phyloP scores from a whole-genome alignment of 2,797 vertebrate genomes.

The Furcifer pardalis region DNA sequence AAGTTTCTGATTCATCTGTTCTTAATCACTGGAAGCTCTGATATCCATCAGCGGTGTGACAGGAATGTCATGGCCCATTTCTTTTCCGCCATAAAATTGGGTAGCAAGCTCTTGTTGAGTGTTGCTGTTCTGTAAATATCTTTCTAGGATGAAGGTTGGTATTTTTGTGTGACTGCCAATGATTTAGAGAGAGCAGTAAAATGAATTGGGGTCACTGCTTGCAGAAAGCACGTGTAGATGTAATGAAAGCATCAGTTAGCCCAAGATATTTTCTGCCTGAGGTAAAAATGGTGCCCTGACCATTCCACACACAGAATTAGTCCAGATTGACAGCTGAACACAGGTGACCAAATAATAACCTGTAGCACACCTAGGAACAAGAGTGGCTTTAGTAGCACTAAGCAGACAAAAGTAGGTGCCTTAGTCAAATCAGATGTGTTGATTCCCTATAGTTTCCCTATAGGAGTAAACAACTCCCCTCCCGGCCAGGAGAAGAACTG shows the following conservation, averaged over 20 bases:
- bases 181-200: background rate
- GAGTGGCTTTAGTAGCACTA: background rate
- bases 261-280: background rate
- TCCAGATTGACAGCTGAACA: background rate
- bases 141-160: background rate
- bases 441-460: too few species aligned
- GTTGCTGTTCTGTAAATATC: background rate
- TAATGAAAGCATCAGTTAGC: background rate
- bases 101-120: constrained; percentile 10
- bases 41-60: constrained; percentile 8
- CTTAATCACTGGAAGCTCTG: constrained; percentile 19
- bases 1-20: constrained; percentile 13
- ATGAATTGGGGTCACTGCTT: background rate
- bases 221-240: too few species aligned
- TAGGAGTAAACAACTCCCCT: too few species aligned
- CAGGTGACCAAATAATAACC: background rate
- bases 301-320: background rate
- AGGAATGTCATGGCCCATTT: background rate
- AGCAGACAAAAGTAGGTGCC: background rate
- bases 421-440: too few species aligned
- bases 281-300: background rate
- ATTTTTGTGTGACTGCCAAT: background rate
- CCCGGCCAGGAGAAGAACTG: too few species aligned
- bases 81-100: background rate
- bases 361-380: background rate